Base-by-base conservation (phyloP, 2,888 invertebrate genomes). In the Lepidochitona cinerea region DNA sequence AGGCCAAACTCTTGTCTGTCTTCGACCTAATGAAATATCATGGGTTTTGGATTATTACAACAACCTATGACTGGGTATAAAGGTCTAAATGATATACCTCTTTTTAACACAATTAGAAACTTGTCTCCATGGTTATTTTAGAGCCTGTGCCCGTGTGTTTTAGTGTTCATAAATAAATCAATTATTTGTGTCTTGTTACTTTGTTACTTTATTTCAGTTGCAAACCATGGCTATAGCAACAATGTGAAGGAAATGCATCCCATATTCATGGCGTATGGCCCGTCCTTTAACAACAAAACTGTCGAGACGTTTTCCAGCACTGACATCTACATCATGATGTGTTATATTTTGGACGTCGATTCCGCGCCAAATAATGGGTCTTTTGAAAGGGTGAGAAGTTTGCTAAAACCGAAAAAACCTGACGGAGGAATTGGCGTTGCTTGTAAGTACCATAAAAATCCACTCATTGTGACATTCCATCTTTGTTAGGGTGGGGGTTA, bases 241-340 rank as follows among this genome's bases (percentile, higher is more conserved):
- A 89, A 88, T 65, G 88, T 92, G 1, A 76, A 85, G 59, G 90
- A 91, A 67, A 95, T 95, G 95, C 93, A 93, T 81, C 93, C 95
- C 5, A 93, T 94, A 82, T 95, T 95, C 87, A 92, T 95, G 84
- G 95, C 94, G 0, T 91, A 92, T 78, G 95, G 95, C 3, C 90
- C 90, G 37, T 84, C 84, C 3, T 89, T 90, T 77, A 88, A 87
- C 77, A 82, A 83, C 18, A 79, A 76, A 52, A 79, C 71, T 1
- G 80, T 84, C 4, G 78, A 84, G 5, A 81, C 79, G 7, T 88
- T 90, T 70, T 74, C 88, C 68, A 89, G 79, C 76, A 87, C 89
- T 0, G 89, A 90, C 74, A 77, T 90, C 4, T 90, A 90, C 76
- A 86, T 88, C 9, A 74, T 90, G 69, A 83, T 90, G 83, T 89